Base-by-base conservation (phyloP, 1,140 invertebrate genomes). In the Leptoteleia sp. region DNA sequence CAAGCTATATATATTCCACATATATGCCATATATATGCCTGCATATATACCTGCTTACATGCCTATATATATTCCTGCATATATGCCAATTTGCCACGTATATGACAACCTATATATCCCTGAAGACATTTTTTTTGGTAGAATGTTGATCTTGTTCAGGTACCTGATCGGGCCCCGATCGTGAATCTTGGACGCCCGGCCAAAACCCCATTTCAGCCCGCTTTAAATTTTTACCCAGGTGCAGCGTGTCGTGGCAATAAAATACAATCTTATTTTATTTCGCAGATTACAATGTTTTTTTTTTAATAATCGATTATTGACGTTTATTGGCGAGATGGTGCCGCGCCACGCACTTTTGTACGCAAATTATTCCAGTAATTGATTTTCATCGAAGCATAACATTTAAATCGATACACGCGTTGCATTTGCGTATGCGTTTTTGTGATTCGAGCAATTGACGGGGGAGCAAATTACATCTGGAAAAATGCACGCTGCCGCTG, bases 231-330 rank as follows among this genome's bases (percentile, higher is more conserved):
- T n/a, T n/a, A n/a, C n/a, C n/a, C n/a, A n/a, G n/a, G n/a, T n/a
- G n/a, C n/a, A n/a, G n/a, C 47, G 54, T 52, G 43, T 52, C 45
- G 50, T 29, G 15, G 50, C 29, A 6, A 22, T 37, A 35, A 31
- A 68, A 55, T 22, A 54, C 42, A 16, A 27, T 29, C 7, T 52
- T 12, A 25, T 65, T 65, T 64, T 65, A 65, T 71, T 71, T 61
- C 35, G 16, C 37, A 6, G 25, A 42, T n/a, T 11, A 33, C 29
- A 35, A 54, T 37, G 29, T n/a, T n/a, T n/a, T n/a, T n/a, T 54
- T 71, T 54, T 71, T 71, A 52, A 50, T 71, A 61, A 61, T 13
- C n/a, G 25, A 35, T 42, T 59, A 65, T 65, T 13, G 62, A 52
- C 35, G 35, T 59, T 52, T 38, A 27, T 35, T 38, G 3, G 38